A percentile compares a stretch with the other conserved stretches of the same genome.
Evolutionary conservation across 2,888 invertebrate genomes (phyloP).

Genomic region (Panzeria rudis): DNA sequence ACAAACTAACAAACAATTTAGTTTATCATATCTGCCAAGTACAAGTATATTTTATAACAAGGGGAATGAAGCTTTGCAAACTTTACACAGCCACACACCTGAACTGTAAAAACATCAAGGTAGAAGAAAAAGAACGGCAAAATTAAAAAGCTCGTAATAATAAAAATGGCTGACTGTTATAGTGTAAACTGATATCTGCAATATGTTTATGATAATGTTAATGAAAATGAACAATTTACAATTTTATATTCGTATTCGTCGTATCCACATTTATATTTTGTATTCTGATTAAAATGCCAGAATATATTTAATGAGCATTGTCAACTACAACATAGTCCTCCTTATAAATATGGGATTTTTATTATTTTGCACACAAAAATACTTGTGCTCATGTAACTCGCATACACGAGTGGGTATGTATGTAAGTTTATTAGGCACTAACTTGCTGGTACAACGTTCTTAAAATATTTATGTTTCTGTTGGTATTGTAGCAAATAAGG

Average conservation of each 20-base stretch:
- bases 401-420: background rate
- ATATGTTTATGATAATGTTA: conserved; percentile 61
- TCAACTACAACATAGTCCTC: conserved; percentile 52
- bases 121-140: conserved; percentile 10
- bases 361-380: conserved; percentile 40
- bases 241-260: conserved; percentile 37
- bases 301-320: conserved; percentile 62
- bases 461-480: conserved; percentile 49
- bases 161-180: conserved; percentile 72
- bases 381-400: conserved; percentile 9
- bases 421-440: conserved; percentile 29
- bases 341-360: conserved; percentile 61
- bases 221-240: conserved; percentile 64
- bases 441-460: conserved; percentile 18
- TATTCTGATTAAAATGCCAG: conserved; percentile 61
- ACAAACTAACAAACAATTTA: conserved; percentile 35
- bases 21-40: conserved; percentile 24
- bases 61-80: conserved; percentile 36
- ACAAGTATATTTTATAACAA: conserved; percentile 20
- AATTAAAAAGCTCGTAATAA: conserved; percentile 57
- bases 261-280: conserved; percentile 38
- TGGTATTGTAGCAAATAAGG: conserved; percentile 52
- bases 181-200: conserved; percentile 70
- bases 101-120: conserved; percentile 28
- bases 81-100: conserved; percentile 33